A percentile compares a stretch with the other conserved stretches of the same genome.
Evolutionary conservation across 2,888 invertebrate genomes (phyloP).

Genomic region (Drosophila kuntzei): DNA sequence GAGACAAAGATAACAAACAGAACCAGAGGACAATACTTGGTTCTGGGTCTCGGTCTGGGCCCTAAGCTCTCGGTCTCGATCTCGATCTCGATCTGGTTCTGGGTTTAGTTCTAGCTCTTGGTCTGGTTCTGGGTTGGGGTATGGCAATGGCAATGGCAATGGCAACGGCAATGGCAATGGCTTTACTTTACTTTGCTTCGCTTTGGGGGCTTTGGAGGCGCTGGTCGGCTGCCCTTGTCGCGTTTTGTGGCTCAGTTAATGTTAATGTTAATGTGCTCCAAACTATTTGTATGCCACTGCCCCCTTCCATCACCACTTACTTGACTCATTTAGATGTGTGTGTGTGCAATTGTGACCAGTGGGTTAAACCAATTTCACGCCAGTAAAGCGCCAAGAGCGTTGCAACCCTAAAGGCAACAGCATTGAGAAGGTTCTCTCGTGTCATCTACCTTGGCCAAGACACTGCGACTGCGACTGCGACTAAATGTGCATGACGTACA

Average conservation of each 20-base stretch:
- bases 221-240: slow-evolving; percentile 74
- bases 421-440: slow-evolving; percentile 65
- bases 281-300: slow-evolving; percentile 59
- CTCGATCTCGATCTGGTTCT: slow-evolving; percentile 36
- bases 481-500: slow-evolving; percentile 79
- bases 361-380: slow-evolving; percentile 84
- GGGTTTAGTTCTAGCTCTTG: slow-evolving; percentile 16
- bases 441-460: slow-evolving; percentile 62
- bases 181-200: too few species aligned
- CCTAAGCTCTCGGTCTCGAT: slow-evolving; percentile 15
- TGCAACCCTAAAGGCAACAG: slow-evolving; percentile 64
- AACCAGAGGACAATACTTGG: slow-evolving; percentile 33
- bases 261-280: slow-evolving; percentile 81
- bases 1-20: slow-evolving; percentile 70
- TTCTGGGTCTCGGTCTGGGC: slow-evolving; percentile 28
- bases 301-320: background rate
- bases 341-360: slow-evolving; percentile 81
- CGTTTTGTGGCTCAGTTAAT: slow-evolving; percentile 80
- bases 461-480: slow-evolving; percentile 1
- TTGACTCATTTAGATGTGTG: slow-evolving; percentile 26
- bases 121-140: slow-evolving; percentile 3
- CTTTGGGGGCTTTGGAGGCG: slow-evolving; percentile 33
- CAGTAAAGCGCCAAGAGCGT: slow-evolving; percentile 78
- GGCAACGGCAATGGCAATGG: slow-evolving; percentile 3
- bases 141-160: slow-evolving; percentile 2